Base-by-base conservation (phyloP, 2,113 vertebrate genomes). In the Corydoras sp. region DNA sequence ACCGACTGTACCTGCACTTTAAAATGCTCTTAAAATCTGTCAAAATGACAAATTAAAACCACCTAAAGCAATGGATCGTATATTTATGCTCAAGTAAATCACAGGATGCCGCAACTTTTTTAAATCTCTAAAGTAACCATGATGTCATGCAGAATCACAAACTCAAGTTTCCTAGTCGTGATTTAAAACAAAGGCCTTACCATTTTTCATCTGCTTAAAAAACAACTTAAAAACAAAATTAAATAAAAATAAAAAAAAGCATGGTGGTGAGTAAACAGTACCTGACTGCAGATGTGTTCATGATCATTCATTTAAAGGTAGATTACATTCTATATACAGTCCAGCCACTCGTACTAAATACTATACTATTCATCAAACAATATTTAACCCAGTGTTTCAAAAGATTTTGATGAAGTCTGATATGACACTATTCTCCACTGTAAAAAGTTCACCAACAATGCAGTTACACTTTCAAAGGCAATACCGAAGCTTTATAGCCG, bases 251-350 rank as follows among this genome's bases (percentile, higher is more conserved):
- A 71, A 69, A 29, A 2, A 68, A 71, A 69, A 15, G 69, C 65
- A 79, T 14, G 59, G 74, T 63, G 60, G 18, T 5, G 56, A 43
- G 43, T 48, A 18, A 49, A 69, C 32, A 65, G 72, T 77, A 80
- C 79, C 76, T 75, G 67, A 77, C 35, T 77, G 63, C 71, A 68
- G 74, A 83, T 35, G 60, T 70, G 70, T 58, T 65, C 49, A 14
- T 49, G n/a, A 59, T 62, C 58, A 12, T 65, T 67, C 61, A 68
- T 56, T 18, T 30, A 72, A 53, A 31, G 18, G 31, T 13, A 50
- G 11, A 32, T 59, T 63, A 78, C 74, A 73, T 31, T 74, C 49
- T 67, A 49, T 58, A 30, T 51, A 30, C 56, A 54, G 59, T 68
- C 72, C 12, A 50, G 48, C 10, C 9, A 54, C 14, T 61, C 31